These are phyloP conservation scores for Brachionichthys hirsutus DNA, from an alignment of 2,113 vertebrate genomes.

Conservation along the genomic window DNA sequence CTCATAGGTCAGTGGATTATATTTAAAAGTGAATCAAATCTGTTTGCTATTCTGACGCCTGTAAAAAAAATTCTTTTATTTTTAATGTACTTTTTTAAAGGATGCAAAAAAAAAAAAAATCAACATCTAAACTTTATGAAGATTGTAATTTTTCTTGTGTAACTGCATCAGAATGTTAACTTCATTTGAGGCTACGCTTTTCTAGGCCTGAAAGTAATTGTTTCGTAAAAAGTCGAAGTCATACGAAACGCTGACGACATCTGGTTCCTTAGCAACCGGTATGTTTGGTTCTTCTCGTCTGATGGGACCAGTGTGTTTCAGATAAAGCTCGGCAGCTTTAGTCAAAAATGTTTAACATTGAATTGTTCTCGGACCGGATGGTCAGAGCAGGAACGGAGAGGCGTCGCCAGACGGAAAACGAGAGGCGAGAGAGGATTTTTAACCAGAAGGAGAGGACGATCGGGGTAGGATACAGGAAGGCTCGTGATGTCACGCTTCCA, in stretches of 20 bases:
- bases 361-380: conserved; percentile 34
- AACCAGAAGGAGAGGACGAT: conserved; percentile 63
- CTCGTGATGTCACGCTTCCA: too few relatives aligned
- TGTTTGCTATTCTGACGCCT: too few relatives aligned
- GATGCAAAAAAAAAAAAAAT: too few relatives aligned
- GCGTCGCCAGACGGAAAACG: conserved; percentile 47
- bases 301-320: too few relatives aligned
- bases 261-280: conserved; percentile 63
- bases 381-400: conserved; percentile 32
- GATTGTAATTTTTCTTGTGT: too few relatives aligned
- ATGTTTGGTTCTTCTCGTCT: conserved; percentile 29
- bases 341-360: conserved; percentile 31
- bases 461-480: conserved; percentile 55
- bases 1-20: background rate
- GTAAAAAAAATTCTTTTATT: background rate
- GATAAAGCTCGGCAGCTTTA: too few relatives aligned
- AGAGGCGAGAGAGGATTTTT: conserved; percentile 62
- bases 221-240: conserved; percentile 19
- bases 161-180: too few relatives aligned
- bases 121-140: too few relatives aligned
- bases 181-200: too few relatives aligned
- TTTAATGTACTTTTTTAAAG: too few relatives aligned
- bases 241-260: background rate
- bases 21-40: too few relatives aligned
- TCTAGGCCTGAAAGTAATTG: too few relatives aligned